Conservation (phyloP, 1,140 invertebrate genomes). For the Hormaphis cornu region DNA sequence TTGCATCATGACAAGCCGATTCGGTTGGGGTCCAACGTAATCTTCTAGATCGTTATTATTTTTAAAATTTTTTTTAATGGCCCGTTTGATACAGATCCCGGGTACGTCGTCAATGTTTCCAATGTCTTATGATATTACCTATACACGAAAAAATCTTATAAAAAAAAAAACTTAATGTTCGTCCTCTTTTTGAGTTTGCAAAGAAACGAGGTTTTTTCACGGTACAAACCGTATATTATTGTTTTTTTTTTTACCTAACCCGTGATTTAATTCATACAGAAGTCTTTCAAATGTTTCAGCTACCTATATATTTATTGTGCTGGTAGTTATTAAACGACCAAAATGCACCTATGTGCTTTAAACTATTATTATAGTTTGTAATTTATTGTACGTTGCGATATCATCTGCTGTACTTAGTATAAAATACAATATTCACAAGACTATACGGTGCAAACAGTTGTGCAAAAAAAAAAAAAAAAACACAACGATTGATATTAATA, state of each 20-base stretch:
- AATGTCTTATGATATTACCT: neutral
- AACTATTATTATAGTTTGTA: no score
- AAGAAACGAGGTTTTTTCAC: neutral
- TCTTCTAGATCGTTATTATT: neutral
- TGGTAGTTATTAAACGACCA: no score
- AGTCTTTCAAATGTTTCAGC: neutral
- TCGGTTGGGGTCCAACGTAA: neutral
- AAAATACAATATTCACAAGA: no score
- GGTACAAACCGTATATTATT: neutral
- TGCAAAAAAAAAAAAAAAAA: no score
- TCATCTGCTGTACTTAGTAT: no score
- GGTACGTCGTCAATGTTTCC: neutral
- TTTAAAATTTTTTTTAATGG: constrained; percentile 1
- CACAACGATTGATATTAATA: no score
- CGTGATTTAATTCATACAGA: constrained; percentile 15
- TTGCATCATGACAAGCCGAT: neutral
- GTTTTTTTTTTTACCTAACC: no score
- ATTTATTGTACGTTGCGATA: no score
- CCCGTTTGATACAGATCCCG: neutral
- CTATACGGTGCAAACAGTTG: no score
- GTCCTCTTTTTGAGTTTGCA: neutral
- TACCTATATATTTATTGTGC: neutral
- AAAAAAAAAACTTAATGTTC: neutral
- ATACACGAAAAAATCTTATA: neutral
- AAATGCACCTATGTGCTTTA: no score